Base-by-base conservation (phyloP, 1,140 invertebrate genomes). In the Megalopta genalis region DNA sequence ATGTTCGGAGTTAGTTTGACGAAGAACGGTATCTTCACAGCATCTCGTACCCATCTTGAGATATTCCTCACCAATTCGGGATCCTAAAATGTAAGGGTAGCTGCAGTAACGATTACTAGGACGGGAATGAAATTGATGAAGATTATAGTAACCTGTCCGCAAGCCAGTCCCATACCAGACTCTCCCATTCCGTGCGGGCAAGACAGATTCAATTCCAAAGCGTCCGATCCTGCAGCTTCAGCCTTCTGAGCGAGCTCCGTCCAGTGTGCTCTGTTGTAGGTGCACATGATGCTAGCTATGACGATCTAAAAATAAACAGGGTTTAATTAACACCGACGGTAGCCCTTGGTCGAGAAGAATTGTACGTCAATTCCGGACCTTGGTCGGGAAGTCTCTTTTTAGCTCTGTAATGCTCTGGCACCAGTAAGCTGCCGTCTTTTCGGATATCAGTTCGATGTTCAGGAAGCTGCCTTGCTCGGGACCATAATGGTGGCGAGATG, bases 141-240 rank as follows among this genome's bases (percentile, higher is more conserved):
- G 12, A 18, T 49, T 54, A 49, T 60, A 46, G 10, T 60, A 42
- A 54, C 42, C 42, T 99, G 98, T 80, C 99, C 99, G 93, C 98
- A 99, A 49, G 98, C 99, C 39, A 99, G 90, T 0, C 99, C 99
- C 99, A 99, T 99, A 67, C 98, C 98, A 71, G 97, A 95, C 94
- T 99, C 98, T 3, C 97, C 98, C 98, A 99, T 99, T 37, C 99
- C 99, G 93, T 99, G 99, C 1, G 99, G 99, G 93, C 99, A 99
- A 0, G 98, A 99, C 8, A 99, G 92, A 94, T 99, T 99, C 52
- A 99, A 92, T 92, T 99, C 99, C 7, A 99, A 93, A 1, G 97
- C 98, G 94, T 99, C 98, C 0, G 98, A 95, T 3, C 99, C 99
- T 16, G 98, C 95, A 7, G 94, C 94, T 93, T 98, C 97, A 8